Base-by-base conservation (phyloP, 2,113 vertebrate species). In the Pterophyllum scalare region DNA sequence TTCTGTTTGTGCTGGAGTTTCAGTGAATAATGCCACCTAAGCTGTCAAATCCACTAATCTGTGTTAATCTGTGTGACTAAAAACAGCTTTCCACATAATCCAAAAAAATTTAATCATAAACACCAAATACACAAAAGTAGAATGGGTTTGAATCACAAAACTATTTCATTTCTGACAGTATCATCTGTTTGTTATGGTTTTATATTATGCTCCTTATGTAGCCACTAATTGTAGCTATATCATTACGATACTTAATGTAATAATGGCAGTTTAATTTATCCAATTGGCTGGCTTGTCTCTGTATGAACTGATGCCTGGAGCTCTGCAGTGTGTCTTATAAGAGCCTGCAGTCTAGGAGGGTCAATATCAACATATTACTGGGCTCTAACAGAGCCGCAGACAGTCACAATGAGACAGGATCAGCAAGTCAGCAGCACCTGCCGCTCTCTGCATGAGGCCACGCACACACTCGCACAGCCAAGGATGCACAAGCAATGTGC, bases 281-380 rank as follows among this genome's bases (percentile, higher is more conserved):
- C 80, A 79, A 93, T 84, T 87, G 86, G 81, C 82, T 58, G 80
- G 56, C 75, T 80, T 81, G 82, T 87, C 33, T 88, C 40, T 86
- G 79, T 58, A 79, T 87, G 80, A 90, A 83, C 79, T 38, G 86
- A 86, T 87, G 88, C 83, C 81, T 86, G 58, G 17, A 76, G 75
- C 86, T 74, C 72, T 75, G 76, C 81, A 72, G 77, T 64, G 87
- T 82, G 85, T 86, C 77, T 72, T 89, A 82, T 83, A 52, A 83
- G 87, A 85, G 84, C 35, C 84, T 88, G 82, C 88, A 92, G 91
- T 91, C 79, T 65, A 83, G 80, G 76, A 93, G 88, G 93, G 92
- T 96, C 95, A 95, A 93, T 93, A 95, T 93, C 94, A 94, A 94
- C 94, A 94, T 94, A 94, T 95, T 95, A 93, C 91, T 88, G 90